Conservation (phyloP, 1,140 invertebrate species). For the Hetaerina americana region DNA sequence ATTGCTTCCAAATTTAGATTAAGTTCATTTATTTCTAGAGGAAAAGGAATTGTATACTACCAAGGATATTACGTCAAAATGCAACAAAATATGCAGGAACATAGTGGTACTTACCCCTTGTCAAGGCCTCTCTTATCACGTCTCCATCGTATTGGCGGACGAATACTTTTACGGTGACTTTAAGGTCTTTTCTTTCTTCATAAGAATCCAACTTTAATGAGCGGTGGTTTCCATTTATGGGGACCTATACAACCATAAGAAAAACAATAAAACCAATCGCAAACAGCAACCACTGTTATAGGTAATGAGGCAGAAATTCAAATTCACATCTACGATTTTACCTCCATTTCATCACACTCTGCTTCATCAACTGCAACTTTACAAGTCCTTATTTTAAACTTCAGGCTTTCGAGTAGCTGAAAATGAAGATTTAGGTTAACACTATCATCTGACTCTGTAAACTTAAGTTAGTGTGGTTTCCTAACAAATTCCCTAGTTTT, state of each 20-base stretch:
- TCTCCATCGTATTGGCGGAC: conserved; percentile 30
- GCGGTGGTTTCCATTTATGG: conserved; percentile 19
- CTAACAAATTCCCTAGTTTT: conserved; percentile 7
- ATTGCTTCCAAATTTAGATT: neutral
- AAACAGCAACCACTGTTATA: conserved; percentile 45
- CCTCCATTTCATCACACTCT: conserved; percentile 5
- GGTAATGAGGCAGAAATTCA: too few relatives aligned
- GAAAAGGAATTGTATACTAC: too few relatives aligned
- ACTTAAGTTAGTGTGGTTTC: neutral
- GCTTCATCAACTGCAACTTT: conserved; percentile 2
- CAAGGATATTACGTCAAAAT: neutral
- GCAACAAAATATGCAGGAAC: conserved; percentile 5
- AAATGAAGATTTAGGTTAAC: neutral
- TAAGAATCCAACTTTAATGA: conserved; percentile 17
- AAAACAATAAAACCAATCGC: conserved; percentile 10
- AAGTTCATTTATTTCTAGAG: neutral
- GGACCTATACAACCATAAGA: conserved; percentile 19
- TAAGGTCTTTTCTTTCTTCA: conserved; percentile 38
- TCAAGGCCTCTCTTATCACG: conserved; percentile 32
- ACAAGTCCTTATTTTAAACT: conserved; percentile 1
- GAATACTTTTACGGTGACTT: conserved; percentile 44
- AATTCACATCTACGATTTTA: conserved; percentile 44
- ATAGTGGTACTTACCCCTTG: conserved; percentile 32
- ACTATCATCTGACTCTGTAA: neutral
- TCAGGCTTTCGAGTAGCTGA: neutral